These are phyloP conservation scores for Ichneumon xanthorius DNA, from an alignment of 2,888 invertebrate species.

Conservation along the genomic window DNA sequence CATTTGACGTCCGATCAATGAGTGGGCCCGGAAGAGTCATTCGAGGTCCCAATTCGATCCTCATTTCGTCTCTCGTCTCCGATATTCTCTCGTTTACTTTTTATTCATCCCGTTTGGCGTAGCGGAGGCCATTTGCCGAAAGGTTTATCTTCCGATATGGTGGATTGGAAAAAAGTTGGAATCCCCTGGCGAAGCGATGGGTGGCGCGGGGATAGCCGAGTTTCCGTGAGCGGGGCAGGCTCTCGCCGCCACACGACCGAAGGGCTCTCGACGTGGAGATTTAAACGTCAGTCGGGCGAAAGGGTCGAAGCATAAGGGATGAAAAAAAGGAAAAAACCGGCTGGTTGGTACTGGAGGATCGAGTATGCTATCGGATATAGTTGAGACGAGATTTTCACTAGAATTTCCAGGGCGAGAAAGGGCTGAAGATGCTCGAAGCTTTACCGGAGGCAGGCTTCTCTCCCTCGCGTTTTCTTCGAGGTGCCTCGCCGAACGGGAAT, in stretches of 20 bases:
- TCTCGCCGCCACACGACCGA: conserved; percentile 36
- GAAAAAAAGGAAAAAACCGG: conserved; percentile 47
- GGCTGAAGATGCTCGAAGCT: conserved; percentile 55
- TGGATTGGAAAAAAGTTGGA: conserved; percentile 64
- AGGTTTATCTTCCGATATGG: conserved; percentile 61
- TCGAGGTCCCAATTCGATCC: conserved; percentile 41
- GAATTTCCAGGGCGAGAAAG: conserved; percentile 63
- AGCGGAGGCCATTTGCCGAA: conserved; percentile 47
- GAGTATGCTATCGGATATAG: conserved; percentile 67
- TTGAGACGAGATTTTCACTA: conserved; percentile 61
- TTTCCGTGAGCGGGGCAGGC: conserved; percentile 25
- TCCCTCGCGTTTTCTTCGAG: conserved; percentile 70
- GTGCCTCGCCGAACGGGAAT: conserved; percentile 74
- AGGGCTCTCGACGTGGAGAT: conserved; percentile 51
- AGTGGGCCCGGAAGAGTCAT: conserved; percentile 21
- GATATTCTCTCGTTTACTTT: conserved; percentile 38
- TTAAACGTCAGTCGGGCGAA: conserved; percentile 66
- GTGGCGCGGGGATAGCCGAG: conserved; percentile 24
- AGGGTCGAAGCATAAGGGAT: conserved; percentile 65
- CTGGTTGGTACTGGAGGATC: conserved; percentile 64
- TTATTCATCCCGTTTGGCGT: conserved; percentile 58
- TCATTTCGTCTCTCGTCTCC: conserved; percentile 4
- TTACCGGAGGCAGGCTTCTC: conserved; percentile 18
- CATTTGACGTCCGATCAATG: conserved; percentile 14
- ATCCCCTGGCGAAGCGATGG: conserved; percentile 45